Evolutionary conservation across 2,797 vertebrate genomes (phyloP).

Genomic region (Telmatherina bonti): DNA sequence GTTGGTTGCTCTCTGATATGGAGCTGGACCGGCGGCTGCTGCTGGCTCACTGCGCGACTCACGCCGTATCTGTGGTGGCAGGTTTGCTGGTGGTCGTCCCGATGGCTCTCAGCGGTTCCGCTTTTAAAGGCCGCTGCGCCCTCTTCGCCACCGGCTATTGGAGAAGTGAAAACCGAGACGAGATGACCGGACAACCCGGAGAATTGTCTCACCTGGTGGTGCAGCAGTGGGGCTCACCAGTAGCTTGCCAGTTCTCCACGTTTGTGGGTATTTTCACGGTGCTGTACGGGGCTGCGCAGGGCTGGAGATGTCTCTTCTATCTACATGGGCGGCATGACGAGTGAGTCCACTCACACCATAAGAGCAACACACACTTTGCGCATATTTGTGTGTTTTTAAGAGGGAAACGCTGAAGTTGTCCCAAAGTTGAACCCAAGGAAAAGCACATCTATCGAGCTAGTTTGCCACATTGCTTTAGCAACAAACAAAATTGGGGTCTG

Average conservation of each 20-base stretch:
- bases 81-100: slow-evolving; percentile 85
- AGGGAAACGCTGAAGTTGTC: too few species aligned
- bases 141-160: slow-evolving; percentile 84
- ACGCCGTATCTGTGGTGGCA: slow-evolving; percentile 78
- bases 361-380: too few species aligned
- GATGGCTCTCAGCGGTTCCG: slow-evolving; percentile 85
- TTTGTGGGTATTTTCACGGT: slow-evolving; percentile 87
- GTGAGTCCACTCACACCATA: slow-evolving; percentile 73
- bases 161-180: slow-evolving; percentile 71
- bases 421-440: too few species aligned
- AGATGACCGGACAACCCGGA: slow-evolving; percentile 43
- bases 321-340: slow-evolving; percentile 85
- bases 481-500: too few species aligned
- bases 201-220: slow-evolving; percentile 76
- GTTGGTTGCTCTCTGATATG: slow-evolving; percentile 57
- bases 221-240: slow-evolving; percentile 83
- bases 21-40: slow-evolving; percentile 83
- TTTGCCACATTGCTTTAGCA: too few species aligned
- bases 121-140: slow-evolving; percentile 86
- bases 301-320: slow-evolving; percentile 86
- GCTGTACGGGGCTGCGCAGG: slow-evolving; percentile 85
- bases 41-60: slow-evolving; percentile 82
- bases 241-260: slow-evolving; percentile 85
- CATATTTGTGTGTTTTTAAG: too few species aligned
- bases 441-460: too few species aligned